Conservation (phyloP, 2,113 vertebrate species). For the Silurus glanis region DNA sequence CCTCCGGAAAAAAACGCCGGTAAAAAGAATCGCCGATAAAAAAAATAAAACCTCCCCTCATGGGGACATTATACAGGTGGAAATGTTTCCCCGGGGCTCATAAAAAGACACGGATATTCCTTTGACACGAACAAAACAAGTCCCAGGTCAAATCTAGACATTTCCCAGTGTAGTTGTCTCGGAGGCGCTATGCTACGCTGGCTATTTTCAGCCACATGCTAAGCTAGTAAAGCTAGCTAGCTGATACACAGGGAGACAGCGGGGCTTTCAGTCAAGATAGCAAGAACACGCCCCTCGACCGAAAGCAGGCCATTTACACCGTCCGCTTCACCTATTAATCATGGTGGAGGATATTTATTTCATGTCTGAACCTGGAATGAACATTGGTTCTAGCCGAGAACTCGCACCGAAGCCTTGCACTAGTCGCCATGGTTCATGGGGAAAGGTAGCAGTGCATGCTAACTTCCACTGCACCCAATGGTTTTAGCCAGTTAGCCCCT, state of each 20-base stretch:
- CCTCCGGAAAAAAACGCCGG: constrained; percentile 59
- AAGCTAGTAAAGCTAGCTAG: constrained; percentile 47
- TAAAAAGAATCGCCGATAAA: constrained; percentile 49
- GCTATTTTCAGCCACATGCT: constrained; percentile 56
- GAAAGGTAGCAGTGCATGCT: constrained; percentile 19
- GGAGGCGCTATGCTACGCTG: constrained; percentile 33
- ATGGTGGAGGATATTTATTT: constrained; percentile 24
- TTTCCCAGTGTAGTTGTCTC: constrained; percentile 16
- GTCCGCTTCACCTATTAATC: constrained; percentile 27
- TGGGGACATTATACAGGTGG: neutral
- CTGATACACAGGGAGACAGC: constrained; percentile 48
- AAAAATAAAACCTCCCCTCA: constrained; percentile 25
- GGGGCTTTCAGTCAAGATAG: constrained; percentile 61
- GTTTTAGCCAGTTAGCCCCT: constrained; percentile 18
- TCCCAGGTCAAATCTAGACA: neutral
- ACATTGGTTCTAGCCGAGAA: neutral
- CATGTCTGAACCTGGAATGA: neutral
- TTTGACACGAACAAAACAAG: constrained; percentile 2
- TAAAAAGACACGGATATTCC: constrained; percentile 35
- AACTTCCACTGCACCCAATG: constrained; percentile 9
- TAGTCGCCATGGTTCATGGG: neutral
- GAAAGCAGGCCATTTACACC: constrained; percentile 44
- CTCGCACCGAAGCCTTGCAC: neutral
- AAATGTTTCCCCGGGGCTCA: constrained; percentile 35
- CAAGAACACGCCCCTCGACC: constrained; percentile 61